Evolutionary conservation across 2,888 invertebrate genomes (phyloP).

Genomic region (Drosophila birchii): DNA sequence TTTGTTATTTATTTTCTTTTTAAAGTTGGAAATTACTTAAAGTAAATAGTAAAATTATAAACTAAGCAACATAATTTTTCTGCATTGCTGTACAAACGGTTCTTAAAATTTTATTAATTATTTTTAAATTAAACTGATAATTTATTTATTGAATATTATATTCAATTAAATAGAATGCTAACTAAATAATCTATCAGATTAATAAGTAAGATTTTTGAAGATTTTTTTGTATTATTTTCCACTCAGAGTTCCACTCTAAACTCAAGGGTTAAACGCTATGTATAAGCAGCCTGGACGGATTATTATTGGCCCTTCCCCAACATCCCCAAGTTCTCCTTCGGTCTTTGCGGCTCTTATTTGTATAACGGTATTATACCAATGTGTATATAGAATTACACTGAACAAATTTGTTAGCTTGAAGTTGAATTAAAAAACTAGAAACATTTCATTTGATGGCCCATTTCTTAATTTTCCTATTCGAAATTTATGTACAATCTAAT

Average conservation of each 20-base stretch:
- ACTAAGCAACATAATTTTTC: not conserved
- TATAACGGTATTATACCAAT: constrained; percentile 57
- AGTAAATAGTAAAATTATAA: not conserved
- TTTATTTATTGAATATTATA: not conserved
- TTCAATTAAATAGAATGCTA: too few species aligned
- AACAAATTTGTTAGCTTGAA: not conserved
- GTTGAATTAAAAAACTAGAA: not conserved
- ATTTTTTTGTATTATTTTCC: not conserved
- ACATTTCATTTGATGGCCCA: too few species aligned
- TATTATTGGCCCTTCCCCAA: constrained; percentile 7
- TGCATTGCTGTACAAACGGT: not conserved
- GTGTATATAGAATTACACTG: constrained; percentile 10
- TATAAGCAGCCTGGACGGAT: constrained; percentile 1
- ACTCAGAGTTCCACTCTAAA: not conserved
- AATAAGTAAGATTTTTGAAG: too few species aligned
- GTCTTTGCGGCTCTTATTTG: constrained; percentile 20
- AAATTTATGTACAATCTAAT: too few species aligned
- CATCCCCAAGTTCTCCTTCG: not conserved
- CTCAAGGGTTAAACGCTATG: constrained; percentile 7
- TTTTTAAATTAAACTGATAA: not conserved
- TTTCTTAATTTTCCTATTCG: too few species aligned
- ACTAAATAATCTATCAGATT: not conserved
- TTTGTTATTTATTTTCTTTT: not conserved
- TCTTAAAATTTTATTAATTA: not conserved
- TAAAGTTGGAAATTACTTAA: not conserved